These are phyloP conservation scores for Brenthis ino DNA, from an alignment of 2,888 invertebrate genomes.

Conservation along the genomic window DNA sequence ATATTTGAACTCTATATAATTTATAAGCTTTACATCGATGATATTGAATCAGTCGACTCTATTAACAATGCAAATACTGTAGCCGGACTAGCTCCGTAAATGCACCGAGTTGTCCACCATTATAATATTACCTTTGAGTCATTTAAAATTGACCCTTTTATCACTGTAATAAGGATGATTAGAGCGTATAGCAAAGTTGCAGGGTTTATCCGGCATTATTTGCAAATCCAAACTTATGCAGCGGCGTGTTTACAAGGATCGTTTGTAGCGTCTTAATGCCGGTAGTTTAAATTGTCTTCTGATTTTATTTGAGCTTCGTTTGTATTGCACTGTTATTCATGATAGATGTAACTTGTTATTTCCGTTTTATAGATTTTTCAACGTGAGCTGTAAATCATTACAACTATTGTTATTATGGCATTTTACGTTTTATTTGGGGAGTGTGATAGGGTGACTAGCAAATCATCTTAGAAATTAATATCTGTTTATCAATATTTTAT, in stretches of 20 bases:
- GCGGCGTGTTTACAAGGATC: constrained; percentile 70
- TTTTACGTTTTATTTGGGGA: too few species aligned
- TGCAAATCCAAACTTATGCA: constrained; percentile 73
- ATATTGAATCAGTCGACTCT: constrained; percentile 72
- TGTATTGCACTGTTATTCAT: constrained; percentile 24
- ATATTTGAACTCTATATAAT: not conserved
- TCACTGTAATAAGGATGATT: constrained; percentile 9
- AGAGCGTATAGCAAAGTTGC: constrained; percentile 43
- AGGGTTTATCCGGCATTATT: constrained; percentile 64
- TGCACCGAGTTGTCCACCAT: constrained; percentile 57
- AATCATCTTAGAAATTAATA: too few species aligned
- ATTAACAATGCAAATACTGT: constrained; percentile 75
- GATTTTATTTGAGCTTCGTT: constrained; percentile 50
- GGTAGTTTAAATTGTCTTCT: constrained; percentile 65
- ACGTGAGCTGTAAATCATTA: not conserved
- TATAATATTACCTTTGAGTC: constrained; percentile 13
- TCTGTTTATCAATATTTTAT: too few species aligned
- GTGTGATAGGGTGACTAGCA: too few species aligned
- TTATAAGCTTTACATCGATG: constrained; percentile 52
- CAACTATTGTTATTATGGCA: too few species aligned
- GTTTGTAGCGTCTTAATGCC: constrained; percentile 70
- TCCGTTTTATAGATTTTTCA: constrained; percentile 8
- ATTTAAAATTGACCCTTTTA: constrained; percentile 40
- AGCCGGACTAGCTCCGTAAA: constrained; percentile 65
- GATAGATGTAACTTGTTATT: constrained; percentile 21